These are phyloP conservation scores for Aspiorhynchus laticeps DNA, from an alignment of 2,113 vertebrate species.

Conservation along the genomic window DNA sequence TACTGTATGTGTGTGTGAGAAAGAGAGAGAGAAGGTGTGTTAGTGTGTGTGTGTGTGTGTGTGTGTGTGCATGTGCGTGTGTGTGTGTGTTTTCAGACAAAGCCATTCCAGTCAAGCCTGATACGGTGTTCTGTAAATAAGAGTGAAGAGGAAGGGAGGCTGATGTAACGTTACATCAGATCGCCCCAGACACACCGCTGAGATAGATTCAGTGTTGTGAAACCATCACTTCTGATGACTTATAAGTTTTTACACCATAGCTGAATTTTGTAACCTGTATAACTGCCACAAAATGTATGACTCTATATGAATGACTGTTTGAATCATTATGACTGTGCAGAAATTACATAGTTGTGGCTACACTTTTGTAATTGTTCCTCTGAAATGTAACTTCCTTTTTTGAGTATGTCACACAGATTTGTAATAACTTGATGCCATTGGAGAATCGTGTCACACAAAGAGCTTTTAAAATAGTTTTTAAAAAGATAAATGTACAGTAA, in stretches of 20 bases:
- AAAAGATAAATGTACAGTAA: not conserved
- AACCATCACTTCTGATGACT: not conserved
- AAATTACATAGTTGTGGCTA: not conserved
- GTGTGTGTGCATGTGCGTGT: constrained; percentile 5
- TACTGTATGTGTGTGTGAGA: not conserved
- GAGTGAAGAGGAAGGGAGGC: not conserved
- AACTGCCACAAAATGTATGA: not conserved
- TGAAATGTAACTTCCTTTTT: not conserved
- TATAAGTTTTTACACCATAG: not conserved
- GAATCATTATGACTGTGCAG: not conserved
- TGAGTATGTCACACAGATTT: not conserved
- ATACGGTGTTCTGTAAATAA: constrained; percentile 43
- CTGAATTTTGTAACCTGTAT: not conserved
- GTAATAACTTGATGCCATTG: not conserved
- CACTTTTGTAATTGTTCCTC: not conserved
- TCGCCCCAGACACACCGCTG: not conserved
- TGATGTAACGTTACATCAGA: constrained; percentile 51
- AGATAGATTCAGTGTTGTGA: not conserved
- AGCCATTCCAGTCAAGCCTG: constrained; percentile 1
- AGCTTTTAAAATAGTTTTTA: not conserved
- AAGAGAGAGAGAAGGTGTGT: not conserved
- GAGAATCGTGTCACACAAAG: not conserved
- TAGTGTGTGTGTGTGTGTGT: not conserved
- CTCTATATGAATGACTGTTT: not conserved
- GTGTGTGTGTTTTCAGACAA: constrained; percentile 9